phyloP scores from a whole-genome alignment of 2,113 vertebrate species.

The Lycaon pictus region DNA sequence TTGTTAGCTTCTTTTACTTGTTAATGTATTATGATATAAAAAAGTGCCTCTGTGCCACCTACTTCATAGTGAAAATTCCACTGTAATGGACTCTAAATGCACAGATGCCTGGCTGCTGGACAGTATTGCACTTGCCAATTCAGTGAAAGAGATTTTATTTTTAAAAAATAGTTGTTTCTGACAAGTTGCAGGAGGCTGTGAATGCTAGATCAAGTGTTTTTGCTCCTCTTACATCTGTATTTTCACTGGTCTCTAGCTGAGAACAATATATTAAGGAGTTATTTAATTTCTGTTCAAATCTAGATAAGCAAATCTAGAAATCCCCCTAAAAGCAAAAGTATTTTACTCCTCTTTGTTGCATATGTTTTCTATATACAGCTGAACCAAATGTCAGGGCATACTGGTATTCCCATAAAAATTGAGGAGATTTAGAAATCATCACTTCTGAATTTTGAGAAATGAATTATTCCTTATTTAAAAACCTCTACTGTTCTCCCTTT shows the following conservation, averaged over 20 bases:
- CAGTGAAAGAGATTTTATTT: background rate
- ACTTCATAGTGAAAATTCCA: background rate
- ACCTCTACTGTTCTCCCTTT: background rate
- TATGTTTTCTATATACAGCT: background rate
- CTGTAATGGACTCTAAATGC: background rate
- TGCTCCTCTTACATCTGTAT: slow-evolving; percentile 25
- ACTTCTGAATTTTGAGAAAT: background rate
- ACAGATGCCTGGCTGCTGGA: background rate
- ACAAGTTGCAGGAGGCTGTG: background rate
- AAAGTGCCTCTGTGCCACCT: background rate
- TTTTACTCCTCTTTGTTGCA: background rate
- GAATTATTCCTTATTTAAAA: background rate
- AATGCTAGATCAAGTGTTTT: slow-evolving; percentile 49
- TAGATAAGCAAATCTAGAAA: background rate
- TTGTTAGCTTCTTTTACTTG: background rate
- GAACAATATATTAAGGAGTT: slow-evolving; percentile 12
- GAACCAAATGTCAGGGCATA: background rate
- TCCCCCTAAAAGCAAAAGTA: background rate
- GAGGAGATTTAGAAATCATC: slow-evolving; percentile 37
- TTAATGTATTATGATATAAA: background rate
- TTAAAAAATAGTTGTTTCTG: slow-evolving; percentile 40
- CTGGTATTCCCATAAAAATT: slow-evolving; percentile 1
- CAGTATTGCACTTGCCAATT: background rate
- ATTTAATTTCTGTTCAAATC: slow-evolving; percentile 74
- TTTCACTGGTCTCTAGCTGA: slow-evolving; percentile 34